A percentile compares a stretch with the other conserved stretches of the same genome.
These are phyloP conservation scores for Palloptera scutellata DNA, from an alignment of 2,888 invertebrate species.

Conservation along the genomic window DNA sequence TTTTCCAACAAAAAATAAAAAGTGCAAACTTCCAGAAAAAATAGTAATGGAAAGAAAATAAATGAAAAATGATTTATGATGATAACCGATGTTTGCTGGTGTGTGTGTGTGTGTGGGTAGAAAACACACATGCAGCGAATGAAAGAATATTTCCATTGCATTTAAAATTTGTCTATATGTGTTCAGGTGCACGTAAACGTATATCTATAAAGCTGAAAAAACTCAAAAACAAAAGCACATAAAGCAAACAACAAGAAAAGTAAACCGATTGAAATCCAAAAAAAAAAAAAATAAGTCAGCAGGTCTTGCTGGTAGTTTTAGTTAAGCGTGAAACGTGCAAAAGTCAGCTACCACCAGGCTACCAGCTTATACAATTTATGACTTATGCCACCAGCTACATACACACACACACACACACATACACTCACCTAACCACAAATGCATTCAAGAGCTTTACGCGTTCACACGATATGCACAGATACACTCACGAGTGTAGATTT, in stretches of 20 bases:
- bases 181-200: background rate
- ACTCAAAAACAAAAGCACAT: constrained; percentile 25
- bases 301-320: too few species aligned
- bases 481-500: too few species aligned
- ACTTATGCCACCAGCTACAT: constrained; percentile 12
- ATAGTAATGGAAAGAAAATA: background rate
- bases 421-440: background rate
- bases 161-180: constrained; percentile 3
- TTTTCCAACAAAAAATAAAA: too few species aligned
- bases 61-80: background rate
- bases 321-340: background rate
- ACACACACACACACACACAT: constrained; percentile 16
- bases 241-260: constrained; percentile 30
- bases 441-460: background rate
- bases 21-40: too few species aligned
- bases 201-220: background rate
- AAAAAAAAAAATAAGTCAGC: background rate
- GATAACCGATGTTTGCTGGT: background rate
- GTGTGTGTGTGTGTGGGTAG: constrained; percentile 17
- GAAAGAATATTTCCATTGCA: too few species aligned
- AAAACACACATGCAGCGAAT: too few species aligned
- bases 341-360: background rate
- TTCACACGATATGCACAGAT: background rate
- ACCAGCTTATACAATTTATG: too few species aligned
- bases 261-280: constrained; percentile 8